Conservation (phyloP, 2,888 invertebrate genomes). For the Nephrocerus scutellatus region DNA sequence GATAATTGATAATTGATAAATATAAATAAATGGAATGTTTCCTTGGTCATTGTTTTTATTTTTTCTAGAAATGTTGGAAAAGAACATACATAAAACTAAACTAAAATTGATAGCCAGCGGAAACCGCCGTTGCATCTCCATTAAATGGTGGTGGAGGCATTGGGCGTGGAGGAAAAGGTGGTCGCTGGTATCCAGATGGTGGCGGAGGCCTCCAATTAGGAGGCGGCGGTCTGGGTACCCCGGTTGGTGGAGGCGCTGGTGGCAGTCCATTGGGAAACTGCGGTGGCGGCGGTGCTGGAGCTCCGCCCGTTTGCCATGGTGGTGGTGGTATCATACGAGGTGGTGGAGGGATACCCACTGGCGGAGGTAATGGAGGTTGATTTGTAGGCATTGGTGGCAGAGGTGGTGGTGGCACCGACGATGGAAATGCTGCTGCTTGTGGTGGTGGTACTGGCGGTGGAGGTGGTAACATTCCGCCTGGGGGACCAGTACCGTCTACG, state of each 20-base stretch:
- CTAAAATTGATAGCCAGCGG: slow-evolving; percentile 40
- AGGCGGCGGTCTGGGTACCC: slow-evolving; percentile 54
- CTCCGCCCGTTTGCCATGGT: slow-evolving; percentile 46
- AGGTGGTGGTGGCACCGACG: slow-evolving; percentile 57
- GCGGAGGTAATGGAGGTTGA: slow-evolving; percentile 54
- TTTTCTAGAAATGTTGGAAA: no score
- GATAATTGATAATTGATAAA: no score
- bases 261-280: slow-evolving; percentile 76
- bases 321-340: slow-evolving; percentile 59
- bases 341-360: slow-evolving; percentile 59
- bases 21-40: no score
- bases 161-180: slow-evolving; percentile 63
- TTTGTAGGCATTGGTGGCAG: slow-evolving; percentile 54
- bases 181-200: slow-evolving; percentile 53
- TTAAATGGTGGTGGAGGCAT: slow-evolving; percentile 61
- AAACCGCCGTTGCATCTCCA: slow-evolving; percentile 34
- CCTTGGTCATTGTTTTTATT: no score
- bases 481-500: slow-evolving; percentile 47
- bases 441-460: slow-evolving; percentile 63
- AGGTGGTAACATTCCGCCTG: slow-evolving; percentile 64
- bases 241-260: slow-evolving; percentile 51
- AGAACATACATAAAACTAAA: no score
- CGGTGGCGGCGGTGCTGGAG: slow-evolving; percentile 51
- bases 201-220: slow-evolving; percentile 64
- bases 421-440: slow-evolving; percentile 50